Conservation (phyloP, 2,113 vertebrate species). For the Notothenia rossii region DNA sequence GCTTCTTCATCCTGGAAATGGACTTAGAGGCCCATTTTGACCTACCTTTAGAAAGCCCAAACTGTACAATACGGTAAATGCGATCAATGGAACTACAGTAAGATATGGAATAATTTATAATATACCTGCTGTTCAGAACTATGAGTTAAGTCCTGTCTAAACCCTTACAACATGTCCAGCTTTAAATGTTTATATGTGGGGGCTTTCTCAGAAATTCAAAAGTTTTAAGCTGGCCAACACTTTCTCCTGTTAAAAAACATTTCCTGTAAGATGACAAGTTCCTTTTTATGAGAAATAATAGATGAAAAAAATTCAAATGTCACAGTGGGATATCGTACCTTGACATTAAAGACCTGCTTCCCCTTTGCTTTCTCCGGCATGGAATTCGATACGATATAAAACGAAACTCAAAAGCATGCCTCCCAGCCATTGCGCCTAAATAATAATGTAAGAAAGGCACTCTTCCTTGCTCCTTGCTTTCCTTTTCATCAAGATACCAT, state of each 20-base stretch:
- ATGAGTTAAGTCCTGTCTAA: not conserved
- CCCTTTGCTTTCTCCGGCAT: conserved; percentile 7
- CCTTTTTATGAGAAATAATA: conserved; percentile 17
- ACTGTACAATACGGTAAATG: not conserved
- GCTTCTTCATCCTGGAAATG: not conserved
- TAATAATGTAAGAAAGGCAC: conserved; percentile 12
- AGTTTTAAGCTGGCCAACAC: not conserved
- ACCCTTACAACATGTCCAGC: not conserved
- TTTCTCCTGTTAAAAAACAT: not conserved
- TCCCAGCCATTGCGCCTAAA: conserved; percentile 36
- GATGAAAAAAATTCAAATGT: conserved; percentile 32
- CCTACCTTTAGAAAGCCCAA: not conserved
- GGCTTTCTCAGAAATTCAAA: not conserved
- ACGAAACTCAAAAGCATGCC: conserved; percentile 24
- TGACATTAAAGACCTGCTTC: conserved; percentile 43
- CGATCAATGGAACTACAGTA: not conserved
- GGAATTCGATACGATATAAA: conserved; percentile 25
- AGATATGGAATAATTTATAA: too few species aligned
- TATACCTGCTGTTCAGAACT: not conserved
- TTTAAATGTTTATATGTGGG: too few species aligned
- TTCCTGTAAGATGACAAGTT: conserved; percentile 21
- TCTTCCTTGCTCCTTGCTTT: not conserved
- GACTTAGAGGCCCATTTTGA: not conserved
- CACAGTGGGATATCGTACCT: conserved; percentile 6
- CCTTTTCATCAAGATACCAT: conserved; percentile 3